phyloP scores from a whole-genome alignment of 2,888 invertebrate species.

The Drosophila algonquin region DNA sequence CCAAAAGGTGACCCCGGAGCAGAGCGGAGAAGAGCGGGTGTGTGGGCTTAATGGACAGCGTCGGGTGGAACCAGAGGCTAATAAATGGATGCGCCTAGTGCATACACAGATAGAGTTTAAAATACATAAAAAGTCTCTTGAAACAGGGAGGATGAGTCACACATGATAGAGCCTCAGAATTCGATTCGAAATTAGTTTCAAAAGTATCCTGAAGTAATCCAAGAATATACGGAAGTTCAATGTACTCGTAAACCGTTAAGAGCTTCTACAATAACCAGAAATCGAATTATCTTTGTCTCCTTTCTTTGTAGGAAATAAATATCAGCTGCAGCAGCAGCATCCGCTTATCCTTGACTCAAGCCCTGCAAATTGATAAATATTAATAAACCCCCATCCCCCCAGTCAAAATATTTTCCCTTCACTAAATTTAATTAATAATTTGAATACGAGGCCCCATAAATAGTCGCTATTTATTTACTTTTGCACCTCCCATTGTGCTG shows the following conservation, averaged over 20 bases:
- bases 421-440: slow-evolving; percentile 27
- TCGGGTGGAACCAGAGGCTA: slow-evolving; percentile 23
- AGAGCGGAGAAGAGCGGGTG: slow-evolving; percentile 17
- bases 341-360: slow-evolving; percentile 9
- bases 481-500: slow-evolving; percentile 14
- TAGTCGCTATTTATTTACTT: neutral
- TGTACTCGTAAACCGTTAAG: neutral
- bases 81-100: slow-evolving; percentile 34
- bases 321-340: neutral
- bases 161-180: neutral
- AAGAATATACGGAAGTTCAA: neutral
- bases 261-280: too few relatives aligned
- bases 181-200: too few relatives aligned
- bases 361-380: slow-evolving; percentile 14
- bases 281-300: neutral
- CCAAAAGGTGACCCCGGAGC: slow-evolving; percentile 63
- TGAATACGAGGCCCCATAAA: slow-evolving; percentile 5
- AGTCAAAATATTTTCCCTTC: slow-evolving; percentile 28
- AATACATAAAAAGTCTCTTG: neutral
- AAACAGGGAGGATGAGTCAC: slow-evolving; percentile 20
- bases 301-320: neutral
- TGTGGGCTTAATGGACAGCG: slow-evolving; percentile 38
- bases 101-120: slow-evolving; percentile 19
- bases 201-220: too few relatives aligned
- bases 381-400: slow-evolving; percentile 1